Evolutionary conservation across 2,113 vertebrate species (phyloP).

Genomic region (Pogona vitticeps): DNA sequence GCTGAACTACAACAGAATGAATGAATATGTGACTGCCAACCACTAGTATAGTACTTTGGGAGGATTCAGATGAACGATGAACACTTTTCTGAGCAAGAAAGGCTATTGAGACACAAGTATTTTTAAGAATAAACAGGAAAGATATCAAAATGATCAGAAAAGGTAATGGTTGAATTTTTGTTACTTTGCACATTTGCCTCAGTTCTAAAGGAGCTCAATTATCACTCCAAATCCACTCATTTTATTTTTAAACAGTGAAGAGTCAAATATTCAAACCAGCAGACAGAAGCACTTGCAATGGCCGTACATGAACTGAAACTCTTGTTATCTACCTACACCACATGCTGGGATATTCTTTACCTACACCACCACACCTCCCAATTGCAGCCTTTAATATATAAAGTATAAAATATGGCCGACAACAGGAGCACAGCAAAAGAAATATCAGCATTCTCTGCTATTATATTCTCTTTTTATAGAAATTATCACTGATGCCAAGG

Average conservation of each 20-base stretch:
- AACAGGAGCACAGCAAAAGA: background rate
- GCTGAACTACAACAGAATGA: background rate
- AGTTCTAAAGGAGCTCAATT: conserved; percentile 29
- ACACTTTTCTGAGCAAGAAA: background rate
- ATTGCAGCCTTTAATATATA: conserved; percentile 9
- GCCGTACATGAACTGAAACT: conserved; percentile 4
- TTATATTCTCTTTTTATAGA: background rate
- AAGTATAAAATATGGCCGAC: background rate
- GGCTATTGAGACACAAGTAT: conserved; percentile 5
- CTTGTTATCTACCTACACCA: conserved; percentile 1
- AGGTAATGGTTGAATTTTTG: background rate
- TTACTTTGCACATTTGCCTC: background rate
- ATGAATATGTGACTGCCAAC: background rate
- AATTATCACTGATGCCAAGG: conserved; percentile 11
- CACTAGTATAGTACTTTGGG: background rate
- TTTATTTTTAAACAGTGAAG: background rate
- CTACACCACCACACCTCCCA: conserved; percentile 1
- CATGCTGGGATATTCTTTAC: background rate
- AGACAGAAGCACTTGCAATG: fast-evolving
- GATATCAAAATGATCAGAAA: conserved; percentile 1
- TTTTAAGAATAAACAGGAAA: background rate
- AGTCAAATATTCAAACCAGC: background rate
- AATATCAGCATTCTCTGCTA: conserved; percentile 5
- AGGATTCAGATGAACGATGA: background rate
- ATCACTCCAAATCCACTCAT: background rate